phyloP scores from a whole-genome alignment of 2,797 vertebrate genomes.

The Pristis pectinata region DNA sequence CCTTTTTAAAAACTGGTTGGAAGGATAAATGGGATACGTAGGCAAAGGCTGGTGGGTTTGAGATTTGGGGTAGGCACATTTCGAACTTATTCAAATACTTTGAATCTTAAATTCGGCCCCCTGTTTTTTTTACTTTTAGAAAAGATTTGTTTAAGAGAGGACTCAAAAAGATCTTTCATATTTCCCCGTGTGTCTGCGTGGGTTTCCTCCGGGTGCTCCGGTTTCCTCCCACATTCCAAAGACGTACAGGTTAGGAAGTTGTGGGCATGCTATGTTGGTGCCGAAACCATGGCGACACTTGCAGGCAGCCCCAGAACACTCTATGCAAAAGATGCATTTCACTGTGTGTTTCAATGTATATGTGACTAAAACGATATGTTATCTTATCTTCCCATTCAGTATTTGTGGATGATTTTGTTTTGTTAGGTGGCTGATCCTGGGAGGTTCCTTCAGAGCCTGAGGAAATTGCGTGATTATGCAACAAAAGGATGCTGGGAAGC shows the following conservation, averaged over 20 bases:
- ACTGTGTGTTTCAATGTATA: no score
- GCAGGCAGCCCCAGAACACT: no score
- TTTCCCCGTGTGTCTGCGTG: no score
- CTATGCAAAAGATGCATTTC: no score
- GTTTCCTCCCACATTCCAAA: no score
- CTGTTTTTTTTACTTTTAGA: neutral
- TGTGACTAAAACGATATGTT: no score
- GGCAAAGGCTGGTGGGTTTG: neutral
- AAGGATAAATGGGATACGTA: neutral
- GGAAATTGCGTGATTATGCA: conserved; percentile 86
- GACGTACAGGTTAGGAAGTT: no score
- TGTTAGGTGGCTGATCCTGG: conserved; percentile 80
- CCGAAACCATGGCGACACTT: no score
- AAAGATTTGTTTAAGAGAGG: neutral
- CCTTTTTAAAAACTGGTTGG: neutral
- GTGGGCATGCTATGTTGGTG: no score
- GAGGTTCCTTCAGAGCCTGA: conserved; percentile 80
- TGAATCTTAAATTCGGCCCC: neutral
- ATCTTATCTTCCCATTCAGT: neutral
- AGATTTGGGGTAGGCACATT: neutral
- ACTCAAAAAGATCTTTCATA: no score
- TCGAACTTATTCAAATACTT: neutral
- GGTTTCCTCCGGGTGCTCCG: no score
- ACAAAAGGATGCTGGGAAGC: conserved; percentile 94
- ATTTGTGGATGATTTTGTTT: neutral